Percentiles rank a stretch among this genome's conserved stretches.
These are phyloP conservation scores for Phymatocera aterrima DNA, from an alignment of 2,888 invertebrate species.

Conservation along the genomic window DNA sequence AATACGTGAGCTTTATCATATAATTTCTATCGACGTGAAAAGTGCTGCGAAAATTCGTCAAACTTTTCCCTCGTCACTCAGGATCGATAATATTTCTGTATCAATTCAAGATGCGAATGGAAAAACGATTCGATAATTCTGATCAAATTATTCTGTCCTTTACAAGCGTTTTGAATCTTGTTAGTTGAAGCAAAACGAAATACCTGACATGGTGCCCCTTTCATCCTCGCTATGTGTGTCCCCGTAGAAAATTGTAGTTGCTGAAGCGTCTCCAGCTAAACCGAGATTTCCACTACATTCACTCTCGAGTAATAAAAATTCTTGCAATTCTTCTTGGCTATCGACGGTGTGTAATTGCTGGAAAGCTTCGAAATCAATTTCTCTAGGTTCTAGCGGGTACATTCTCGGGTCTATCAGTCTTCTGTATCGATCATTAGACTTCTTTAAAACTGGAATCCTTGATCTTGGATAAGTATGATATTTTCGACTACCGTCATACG, in stretches of 20 bases:
- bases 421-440: constrained; percentile 61
- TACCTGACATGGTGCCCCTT: constrained; percentile 71
- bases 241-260: constrained; percentile 63
- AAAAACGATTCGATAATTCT: no score
- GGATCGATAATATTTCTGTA: background rate
- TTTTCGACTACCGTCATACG: constrained; percentile 65
- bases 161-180: background rate
- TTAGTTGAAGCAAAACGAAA: constrained; percentile 38
- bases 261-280: constrained; percentile 75
- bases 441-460: constrained; percentile 70
- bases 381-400: constrained; percentile 79
- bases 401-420: constrained; percentile 68
- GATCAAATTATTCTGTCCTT: background rate
- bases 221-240: constrained; percentile 66
- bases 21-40: background rate
- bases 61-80: background rate
- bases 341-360: constrained; percentile 79
- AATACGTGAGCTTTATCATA: background rate
- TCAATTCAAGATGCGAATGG: background rate
- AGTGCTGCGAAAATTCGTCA: background rate
- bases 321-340: constrained; percentile 80
- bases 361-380: constrained; percentile 78
- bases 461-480: constrained; percentile 78
- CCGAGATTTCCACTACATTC: constrained; percentile 76
- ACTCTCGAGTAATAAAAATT: constrained; percentile 79